Evolutionary conservation across 2,888 invertebrate species (phyloP), one percentile per base, ranked within the genome.

Genomic region (Nipponacmea schrenckii): DNA sequence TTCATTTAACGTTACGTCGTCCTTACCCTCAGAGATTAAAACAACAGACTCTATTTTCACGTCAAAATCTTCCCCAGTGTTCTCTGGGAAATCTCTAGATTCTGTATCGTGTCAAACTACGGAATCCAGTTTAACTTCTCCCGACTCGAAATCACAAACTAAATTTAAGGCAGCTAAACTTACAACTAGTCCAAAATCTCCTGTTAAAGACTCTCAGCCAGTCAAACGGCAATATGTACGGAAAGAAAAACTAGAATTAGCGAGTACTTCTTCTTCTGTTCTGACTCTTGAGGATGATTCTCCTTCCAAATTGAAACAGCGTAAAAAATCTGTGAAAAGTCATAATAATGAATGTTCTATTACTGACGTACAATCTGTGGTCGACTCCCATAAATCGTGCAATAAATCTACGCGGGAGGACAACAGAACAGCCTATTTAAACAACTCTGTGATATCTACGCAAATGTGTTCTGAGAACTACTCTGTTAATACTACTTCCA

Each of bases 141-240:
- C 65, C 27, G 65, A 65, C 62, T 65, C 65, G 10, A 64, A 70
- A 56, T 66, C 70, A 24, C 70, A 64, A 15, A 50, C 20, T 56
- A 56, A 39, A 56, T 45, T 62, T 15, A 70, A 70, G 70, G 70
- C 70, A 70, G 70, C 70, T 56, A 70, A 70, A 66, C 56, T 45
- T 44, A 45, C 17, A 20, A 24, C 70, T 65, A 63, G 46, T 62
- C 64, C 56, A 56, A 56, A 56, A 56, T 56, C 56, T 56, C 56
- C 20, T 10, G 14, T 56, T 12, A 56, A 56, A 56, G 56, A 56
- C 12, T 24, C 56, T 12, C 20, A 20, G 20, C 56, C 20, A 8
- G 24, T 56, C 1, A 56, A 56, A 56, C 56, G 56, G 3, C 56
- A 20, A 14, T 56, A 56, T 56, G 56, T 56, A 12, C 56, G 56